These are phyloP conservation scores for Scaptomyza cyrtandrae DNA, from an alignment of 2,888 invertebrate species.

Conservation along the genomic window DNA sequence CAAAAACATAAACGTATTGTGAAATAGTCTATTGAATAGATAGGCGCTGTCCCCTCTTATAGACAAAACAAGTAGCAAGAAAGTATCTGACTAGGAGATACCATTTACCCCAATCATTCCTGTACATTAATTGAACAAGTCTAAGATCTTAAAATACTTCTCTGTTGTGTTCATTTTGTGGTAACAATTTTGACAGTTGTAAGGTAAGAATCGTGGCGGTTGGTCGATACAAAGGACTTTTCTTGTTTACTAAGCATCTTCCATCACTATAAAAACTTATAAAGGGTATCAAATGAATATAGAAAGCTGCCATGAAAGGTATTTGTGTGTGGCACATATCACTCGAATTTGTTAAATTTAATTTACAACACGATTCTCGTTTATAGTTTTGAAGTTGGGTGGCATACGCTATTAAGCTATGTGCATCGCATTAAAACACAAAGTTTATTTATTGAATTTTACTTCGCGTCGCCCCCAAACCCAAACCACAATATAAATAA, in stretches of 20 bases:
- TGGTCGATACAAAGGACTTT: background rate
- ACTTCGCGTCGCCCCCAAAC: slow-evolving; percentile 30
- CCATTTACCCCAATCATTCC: background rate
- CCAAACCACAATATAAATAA: slow-evolving; percentile 32
- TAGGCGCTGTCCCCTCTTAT: background rate
- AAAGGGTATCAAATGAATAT: background rate
- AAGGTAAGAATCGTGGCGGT: background rate
- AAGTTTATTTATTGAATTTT: slow-evolving; percentile 73
- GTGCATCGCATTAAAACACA: slow-evolving; percentile 47
- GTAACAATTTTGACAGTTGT: background rate
- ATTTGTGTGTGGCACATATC: slow-evolving; percentile 34
- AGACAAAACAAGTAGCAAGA: background rate
- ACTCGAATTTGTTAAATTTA: slow-evolving; percentile 79
- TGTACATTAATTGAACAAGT: no score
- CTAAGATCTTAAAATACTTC: background rate
- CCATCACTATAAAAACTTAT: background rate
- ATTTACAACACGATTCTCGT: slow-evolving; percentile 75
- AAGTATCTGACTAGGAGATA: background rate
- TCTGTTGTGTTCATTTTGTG: no score
- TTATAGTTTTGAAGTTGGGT: slow-evolving; percentile 48
- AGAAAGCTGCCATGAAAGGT: slow-evolving; percentile 22
- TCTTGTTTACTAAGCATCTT: background rate
- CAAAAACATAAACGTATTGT: slow-evolving; percentile 57
- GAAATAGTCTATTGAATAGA: slow-evolving; percentile 49
- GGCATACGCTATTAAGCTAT: slow-evolving; percentile 17